A percentile compares a stretch with the other conserved stretches of the same genome.
Conservation (phyloP, 2,888 invertebrate genomes). For the Agonopterix heracliana region DNA sequence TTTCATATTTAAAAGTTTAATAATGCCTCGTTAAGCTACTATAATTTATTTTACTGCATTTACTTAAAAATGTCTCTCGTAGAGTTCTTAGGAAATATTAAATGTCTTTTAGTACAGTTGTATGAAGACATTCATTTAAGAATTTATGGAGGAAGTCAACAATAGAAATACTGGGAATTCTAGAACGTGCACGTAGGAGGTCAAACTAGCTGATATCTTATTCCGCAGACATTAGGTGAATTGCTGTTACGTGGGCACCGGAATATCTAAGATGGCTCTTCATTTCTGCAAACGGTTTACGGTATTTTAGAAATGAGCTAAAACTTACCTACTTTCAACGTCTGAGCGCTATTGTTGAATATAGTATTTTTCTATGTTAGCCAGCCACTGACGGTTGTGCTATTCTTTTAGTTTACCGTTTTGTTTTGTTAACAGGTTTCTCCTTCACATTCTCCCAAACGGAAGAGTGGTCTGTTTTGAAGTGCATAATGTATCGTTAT, state of each 20-base stretch:
- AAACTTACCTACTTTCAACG: constrained; percentile 2
- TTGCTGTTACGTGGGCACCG: constrained; percentile 31
- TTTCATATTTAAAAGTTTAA: too few relatives aligned
- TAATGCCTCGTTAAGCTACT: too few relatives aligned
- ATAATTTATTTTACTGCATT: too few relatives aligned
- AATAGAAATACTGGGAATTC: constrained; percentile 29
- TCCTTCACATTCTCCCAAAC: background rate
- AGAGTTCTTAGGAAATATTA: too few relatives aligned
- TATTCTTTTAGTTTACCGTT: constrained; percentile 7
- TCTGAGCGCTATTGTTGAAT: constrained; percentile 1
- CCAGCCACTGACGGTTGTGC: background rate
- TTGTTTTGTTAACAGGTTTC: constrained; percentile 8
- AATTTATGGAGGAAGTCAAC: constrained; percentile 26
- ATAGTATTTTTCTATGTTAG: constrained; percentile 1
- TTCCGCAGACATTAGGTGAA: constrained; percentile 26
- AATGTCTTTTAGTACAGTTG: background rate
- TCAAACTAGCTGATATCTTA: constrained; percentile 26
- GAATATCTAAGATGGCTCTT: constrained; percentile 26
- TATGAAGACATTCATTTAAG: constrained; percentile 9
- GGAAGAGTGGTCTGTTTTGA: background rate
- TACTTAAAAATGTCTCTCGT: too few relatives aligned
- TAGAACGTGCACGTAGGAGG: constrained; percentile 33
- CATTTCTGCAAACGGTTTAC: constrained; percentile 22
- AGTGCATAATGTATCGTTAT: background rate
- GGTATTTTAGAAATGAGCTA: constrained; percentile 15